Evolutionary conservation across 2,113 vertebrate genomes (phyloP), one percentile per base, ranked within the genome.

Genomic region (Irena cyanogastra): DNA sequence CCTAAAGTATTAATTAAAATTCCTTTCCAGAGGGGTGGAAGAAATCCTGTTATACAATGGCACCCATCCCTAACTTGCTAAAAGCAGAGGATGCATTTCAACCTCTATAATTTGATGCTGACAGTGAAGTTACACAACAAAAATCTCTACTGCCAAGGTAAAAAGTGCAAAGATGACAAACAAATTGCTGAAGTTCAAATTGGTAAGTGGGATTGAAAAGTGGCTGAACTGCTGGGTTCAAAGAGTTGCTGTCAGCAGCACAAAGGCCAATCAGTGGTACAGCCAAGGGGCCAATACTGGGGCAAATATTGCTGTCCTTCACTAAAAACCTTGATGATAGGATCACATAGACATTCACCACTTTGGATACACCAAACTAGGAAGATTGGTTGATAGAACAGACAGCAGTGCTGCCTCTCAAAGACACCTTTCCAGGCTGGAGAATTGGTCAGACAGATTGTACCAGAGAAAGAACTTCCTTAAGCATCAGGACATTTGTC

Each of bases 1-100:
- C 66, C 56, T 80, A 80, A 42, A 92, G 66, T 68, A 77, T 61
- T 84, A 95, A 95, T 92, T 97, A 89, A 81, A 81, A 74, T 81
- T 71, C 33, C 22, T 81, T 87, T 82, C 83, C 72, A 66, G 83
- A 83, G 39, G 86, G 60, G 30, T 3, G 88, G 87, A 76, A 78
- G 54, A 90, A 87, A 80, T 26, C 30, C 47, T 82, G 21, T 79
- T 63, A 81, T 2, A 83, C 61, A 82, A 71, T 10, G 2, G 37
- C 92, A 90, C n/a, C 78, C 76, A 64, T 9, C 33, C 19, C 28
- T 72, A 30, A 22, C 57, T 72, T 44, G 23, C 23, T 52, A 71
- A 33, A 79, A 64, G n/a, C 5, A 45, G 44, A n/a, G 23, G 21
- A 52, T 52, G 6, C 60, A 44, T 85, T 79, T 88, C 70, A 90